Percentiles rank a stretch among this genome's conserved stretches.
Evolutionary conservation across 2,113 vertebrate genomes (phyloP).

Genomic region (Murina feae): DNA sequence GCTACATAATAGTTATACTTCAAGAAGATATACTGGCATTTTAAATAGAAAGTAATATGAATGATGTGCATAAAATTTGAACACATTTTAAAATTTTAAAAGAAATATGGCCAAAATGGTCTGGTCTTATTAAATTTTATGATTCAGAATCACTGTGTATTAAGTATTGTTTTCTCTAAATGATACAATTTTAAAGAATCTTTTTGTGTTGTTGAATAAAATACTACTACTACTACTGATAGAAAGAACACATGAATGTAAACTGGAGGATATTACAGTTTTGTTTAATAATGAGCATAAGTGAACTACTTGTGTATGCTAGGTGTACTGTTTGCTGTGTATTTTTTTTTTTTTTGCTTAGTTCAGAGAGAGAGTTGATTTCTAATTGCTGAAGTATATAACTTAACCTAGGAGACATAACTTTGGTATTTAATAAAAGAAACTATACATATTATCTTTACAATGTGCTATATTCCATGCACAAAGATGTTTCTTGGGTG

Average conservation of each 20-base stretch:
- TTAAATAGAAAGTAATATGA: constrained; percentile 48
- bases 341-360: constrained; percentile 69
- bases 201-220: constrained; percentile 46
- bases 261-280: constrained; percentile 54
- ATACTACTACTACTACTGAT: constrained; percentile 1
- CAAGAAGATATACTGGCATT: neutral
- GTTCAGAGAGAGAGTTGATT: constrained; percentile 67
- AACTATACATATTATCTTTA: constrained; percentile 71
- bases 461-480: constrained; percentile 63
- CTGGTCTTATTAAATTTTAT: constrained; percentile 37
- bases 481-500: constrained; percentile 63
- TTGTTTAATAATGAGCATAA: constrained; percentile 56
- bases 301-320: constrained; percentile 53
- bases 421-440: constrained; percentile 69
- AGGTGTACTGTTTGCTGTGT: constrained; percentile 62
- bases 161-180: constrained; percentile 39
- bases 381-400: constrained; percentile 46
- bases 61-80: constrained; percentile 45
- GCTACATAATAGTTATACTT: constrained; percentile 30
- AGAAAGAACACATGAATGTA: constrained; percentile 53
- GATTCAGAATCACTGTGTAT: neutral
- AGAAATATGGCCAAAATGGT: constrained; percentile 33
- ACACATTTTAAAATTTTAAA: constrained; percentile 41
- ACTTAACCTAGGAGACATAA: constrained; percentile 71
- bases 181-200: constrained; percentile 34